These are phyloP conservation scores for Merops nubicus DNA, from an alignment of 2,113 vertebrate genomes.

Conservation along the genomic window DNA sequence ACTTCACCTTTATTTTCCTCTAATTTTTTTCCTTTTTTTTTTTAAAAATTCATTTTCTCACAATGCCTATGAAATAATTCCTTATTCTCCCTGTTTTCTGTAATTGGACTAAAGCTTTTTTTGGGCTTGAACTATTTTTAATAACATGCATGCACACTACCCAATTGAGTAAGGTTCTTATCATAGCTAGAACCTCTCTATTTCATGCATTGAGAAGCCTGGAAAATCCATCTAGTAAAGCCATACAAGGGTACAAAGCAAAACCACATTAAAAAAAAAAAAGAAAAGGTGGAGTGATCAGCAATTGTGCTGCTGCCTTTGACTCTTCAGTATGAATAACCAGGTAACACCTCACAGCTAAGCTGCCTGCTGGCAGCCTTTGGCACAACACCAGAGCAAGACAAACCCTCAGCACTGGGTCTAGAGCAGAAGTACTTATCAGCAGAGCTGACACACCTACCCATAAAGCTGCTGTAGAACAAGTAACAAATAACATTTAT, in stretches of 20 bases:
- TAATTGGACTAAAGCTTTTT: background rate
- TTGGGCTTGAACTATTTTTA: background rate
- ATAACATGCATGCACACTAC: background rate
- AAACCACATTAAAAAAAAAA: too few relatives aligned
- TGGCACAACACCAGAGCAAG: background rate
- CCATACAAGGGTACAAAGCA: background rate
- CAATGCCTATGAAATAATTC: background rate
- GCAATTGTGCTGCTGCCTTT: background rate
- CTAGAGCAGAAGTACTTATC: background rate
- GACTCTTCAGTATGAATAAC: background rate
- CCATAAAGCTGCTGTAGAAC: background rate
- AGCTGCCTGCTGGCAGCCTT: background rate
- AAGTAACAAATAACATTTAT: background rate
- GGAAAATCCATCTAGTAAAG: background rate
- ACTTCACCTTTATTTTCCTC: background rate
- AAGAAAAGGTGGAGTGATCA: background rate
- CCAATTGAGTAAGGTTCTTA: background rate
- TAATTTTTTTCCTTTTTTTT: background rate
- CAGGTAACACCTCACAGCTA: accelerated
- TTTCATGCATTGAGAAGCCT: accelerated
- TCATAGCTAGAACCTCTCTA: background rate
- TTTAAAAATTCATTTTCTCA: background rate
- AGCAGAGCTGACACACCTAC: background rate
- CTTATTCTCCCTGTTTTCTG: background rate
- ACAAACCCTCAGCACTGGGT: background rate